Conservation (phyloP, 2,888 invertebrate genomes). For the Dorcus parallelipipedus region DNA sequence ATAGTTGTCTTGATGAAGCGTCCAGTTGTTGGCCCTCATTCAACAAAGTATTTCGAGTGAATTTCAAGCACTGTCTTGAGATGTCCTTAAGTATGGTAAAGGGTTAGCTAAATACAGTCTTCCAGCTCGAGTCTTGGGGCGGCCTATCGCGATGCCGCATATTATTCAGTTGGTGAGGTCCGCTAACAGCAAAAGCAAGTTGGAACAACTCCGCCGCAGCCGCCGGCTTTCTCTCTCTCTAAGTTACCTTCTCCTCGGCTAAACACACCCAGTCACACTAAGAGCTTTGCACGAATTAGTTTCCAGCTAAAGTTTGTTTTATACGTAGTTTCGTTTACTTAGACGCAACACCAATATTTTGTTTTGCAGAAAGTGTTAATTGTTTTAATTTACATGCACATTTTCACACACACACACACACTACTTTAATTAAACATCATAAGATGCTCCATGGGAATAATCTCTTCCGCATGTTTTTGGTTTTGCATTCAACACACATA, state of each 20-base stretch:
- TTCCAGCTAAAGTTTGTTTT: conserved; percentile 30
- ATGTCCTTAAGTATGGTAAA: conserved; percentile 31
- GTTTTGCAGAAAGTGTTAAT: conserved; percentile 27
- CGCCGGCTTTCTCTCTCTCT: conserved; percentile 31
- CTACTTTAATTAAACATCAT: conserved; percentile 15
- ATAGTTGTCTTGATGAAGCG: conserved; percentile 49
- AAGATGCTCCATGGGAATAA: not conserved
- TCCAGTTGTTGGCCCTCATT: conserved; percentile 41
- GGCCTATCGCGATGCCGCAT: conserved; percentile 23
- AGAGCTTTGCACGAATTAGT: conserved; percentile 28
- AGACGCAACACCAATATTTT: conserved; percentile 31
- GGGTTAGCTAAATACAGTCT: conserved; percentile 26
- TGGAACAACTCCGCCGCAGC: conserved; percentile 36
- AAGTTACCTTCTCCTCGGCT: conserved; percentile 35
- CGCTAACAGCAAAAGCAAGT: conserved; percentile 28
- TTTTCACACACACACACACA: conserved; percentile 10
- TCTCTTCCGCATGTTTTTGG: not conserved
- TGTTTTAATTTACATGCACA: conserved; percentile 24
- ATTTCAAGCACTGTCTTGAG: conserved; percentile 37
- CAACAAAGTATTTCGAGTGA: conserved; percentile 39
- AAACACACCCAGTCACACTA: conserved; percentile 32
- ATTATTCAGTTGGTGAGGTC: conserved; percentile 30
- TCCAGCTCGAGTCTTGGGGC: conserved; percentile 27
- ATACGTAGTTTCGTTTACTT: conserved; percentile 31
- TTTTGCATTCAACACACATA: not conserved